Base-by-base conservation (phyloP, 1,140 invertebrate genomes). In the Scaptomyza montana region DNA sequence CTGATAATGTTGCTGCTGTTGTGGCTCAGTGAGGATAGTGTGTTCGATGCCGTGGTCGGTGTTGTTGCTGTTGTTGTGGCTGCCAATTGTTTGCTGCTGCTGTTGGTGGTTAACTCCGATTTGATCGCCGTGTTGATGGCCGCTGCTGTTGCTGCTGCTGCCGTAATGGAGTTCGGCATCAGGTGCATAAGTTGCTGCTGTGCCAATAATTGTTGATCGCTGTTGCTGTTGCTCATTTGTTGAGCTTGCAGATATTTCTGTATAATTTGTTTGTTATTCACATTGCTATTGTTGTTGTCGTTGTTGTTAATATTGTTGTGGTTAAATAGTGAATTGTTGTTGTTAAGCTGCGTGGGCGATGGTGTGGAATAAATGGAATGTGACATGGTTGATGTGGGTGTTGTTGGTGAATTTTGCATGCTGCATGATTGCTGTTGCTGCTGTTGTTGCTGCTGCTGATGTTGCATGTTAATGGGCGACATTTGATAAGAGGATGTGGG, bases 231-330 rank as follows among this genome's bases (percentile, higher is more conserved):
- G 81, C 46, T 74, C 77, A 85, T 55, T 56, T 80, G 84, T 46
- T 89, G 84, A 75, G 77, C 71, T 75, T 90, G 77, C 51, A 90
- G 82, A 87, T 87, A 90, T 90, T 90, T 90, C 77, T 90, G 87
- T 69, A 90, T 84, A 77, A 90, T 64, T 80, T 90, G 81, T 51
- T 59, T 87, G 56, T 80, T 90, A 79, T 73, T 89, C 46, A 86
- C 79, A 78, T 81, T 90, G 80, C 49, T 74, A 46, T 30, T 70
- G 43, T 69, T 59, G 47, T 41, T 86, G 54, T 68, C 86, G 50
- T 89, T 86, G 65, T 7, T 30, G 7, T 30, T 74, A 46, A 21
- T 70, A 53, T 80, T 89, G 66, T 85, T 86, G 51, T 75, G 56
- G 36, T 90, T 85, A 66, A 85, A 85, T 30, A 85, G 46, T 62